These are phyloP conservation scores for Volucella inanis DNA, from an alignment of 2,888 invertebrate species.

Conservation along the genomic window DNA sequence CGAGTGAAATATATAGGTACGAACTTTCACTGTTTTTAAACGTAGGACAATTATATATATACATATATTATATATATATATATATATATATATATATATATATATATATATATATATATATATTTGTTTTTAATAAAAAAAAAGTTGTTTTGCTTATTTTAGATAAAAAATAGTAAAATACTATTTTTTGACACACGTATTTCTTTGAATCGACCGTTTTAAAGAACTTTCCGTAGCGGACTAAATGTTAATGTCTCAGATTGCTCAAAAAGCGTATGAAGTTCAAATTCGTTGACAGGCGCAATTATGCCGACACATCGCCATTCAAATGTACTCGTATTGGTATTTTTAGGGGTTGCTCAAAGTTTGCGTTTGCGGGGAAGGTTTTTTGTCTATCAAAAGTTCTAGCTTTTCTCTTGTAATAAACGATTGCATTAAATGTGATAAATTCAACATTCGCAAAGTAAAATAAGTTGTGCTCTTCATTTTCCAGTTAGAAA, in stretches of 20 bases:
- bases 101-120: no score
- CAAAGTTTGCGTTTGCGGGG: slow-evolving; percentile 62
- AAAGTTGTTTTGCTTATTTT: no score
- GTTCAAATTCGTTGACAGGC: slow-evolving; percentile 69
- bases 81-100: no score
- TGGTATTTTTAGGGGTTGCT: slow-evolving; percentile 58
- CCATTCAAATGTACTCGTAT: slow-evolving; percentile 30
- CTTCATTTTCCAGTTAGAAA: background rate
- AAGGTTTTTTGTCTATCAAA: slow-evolving; percentile 24
- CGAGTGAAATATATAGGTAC: slow-evolving; percentile 48
- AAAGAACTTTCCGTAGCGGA: slow-evolving; percentile 82
- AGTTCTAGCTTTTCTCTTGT: slow-evolving; percentile 13
- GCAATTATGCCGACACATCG: slow-evolving; percentile 53
- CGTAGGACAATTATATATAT: slow-evolving; percentile 13
- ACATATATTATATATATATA: no score
- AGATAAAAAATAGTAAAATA: slow-evolving; percentile 10
- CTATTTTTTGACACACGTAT: slow-evolving; percentile 37
- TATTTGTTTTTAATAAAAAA: background rate
- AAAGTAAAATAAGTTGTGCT: background rate
- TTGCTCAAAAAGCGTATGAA: slow-evolving; percentile 57
- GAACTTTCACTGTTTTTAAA: slow-evolving; percentile 33
- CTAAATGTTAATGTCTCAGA: slow-evolving; percentile 78
- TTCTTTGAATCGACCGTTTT: slow-evolving; percentile 79
- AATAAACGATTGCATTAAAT: slow-evolving; percentile 1
- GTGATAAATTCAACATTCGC: slow-evolving; percentile 6